Evolutionary conservation across 1,140 invertebrate species (phyloP).

Genomic region (Diachasma alloeum): DNA sequence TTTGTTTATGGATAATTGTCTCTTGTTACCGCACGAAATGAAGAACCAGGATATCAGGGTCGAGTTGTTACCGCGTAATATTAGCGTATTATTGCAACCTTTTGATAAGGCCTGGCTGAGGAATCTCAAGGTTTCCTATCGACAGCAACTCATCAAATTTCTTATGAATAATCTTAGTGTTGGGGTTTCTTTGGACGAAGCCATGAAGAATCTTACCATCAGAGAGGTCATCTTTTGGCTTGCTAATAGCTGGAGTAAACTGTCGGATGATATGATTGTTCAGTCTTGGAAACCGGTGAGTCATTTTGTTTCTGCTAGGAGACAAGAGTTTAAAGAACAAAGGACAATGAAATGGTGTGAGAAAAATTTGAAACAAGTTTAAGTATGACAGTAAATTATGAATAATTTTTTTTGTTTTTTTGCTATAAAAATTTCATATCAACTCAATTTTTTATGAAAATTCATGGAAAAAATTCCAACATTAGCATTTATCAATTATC

Average conservation of each 20-base stretch:
- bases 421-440: too few relatives aligned
- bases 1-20: conserved; percentile 25
- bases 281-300: conserved; percentile 17
- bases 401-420: too few relatives aligned
- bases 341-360: too few relatives aligned
- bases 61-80: conserved; percentile 48
- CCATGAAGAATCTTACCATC: not conserved
- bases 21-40: not conserved
- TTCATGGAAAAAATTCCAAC: too few relatives aligned
- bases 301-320: not conserved
- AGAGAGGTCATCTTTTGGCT: not conserved
- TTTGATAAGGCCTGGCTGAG: conserved; percentile 56
- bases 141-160: not conserved
- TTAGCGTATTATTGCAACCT: conserved; percentile 51
- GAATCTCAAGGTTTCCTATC: conserved; percentile 28
- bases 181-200: not conserved
- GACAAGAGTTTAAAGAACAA: too few relatives aligned
- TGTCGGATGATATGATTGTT: not conserved
- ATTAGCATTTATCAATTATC: too few relatives aligned
- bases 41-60: not conserved
- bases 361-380: too few relatives aligned
- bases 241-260: not conserved
- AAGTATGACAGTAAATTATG: too few relatives aligned
- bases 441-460: too few relatives aligned
- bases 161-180: not conserved